Percentiles rank a stretch among this genome's conserved stretches.
phyloP scores from a whole-genome alignment of 2,113 vertebrate genomes.

The Campylomormyrus numenius region DNA sequence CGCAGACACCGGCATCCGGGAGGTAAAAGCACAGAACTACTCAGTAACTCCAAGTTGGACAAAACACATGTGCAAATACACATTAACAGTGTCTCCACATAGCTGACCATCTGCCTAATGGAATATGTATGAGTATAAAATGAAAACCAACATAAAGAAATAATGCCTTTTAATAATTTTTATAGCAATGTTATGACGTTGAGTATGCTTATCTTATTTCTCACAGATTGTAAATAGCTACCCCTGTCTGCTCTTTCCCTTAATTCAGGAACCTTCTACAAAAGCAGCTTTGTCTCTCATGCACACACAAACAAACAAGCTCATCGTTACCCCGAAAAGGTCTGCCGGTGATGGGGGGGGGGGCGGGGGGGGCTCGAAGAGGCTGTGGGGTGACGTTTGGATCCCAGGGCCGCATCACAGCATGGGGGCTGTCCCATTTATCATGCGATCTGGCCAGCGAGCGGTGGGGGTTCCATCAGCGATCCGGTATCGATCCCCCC shows the following conservation, averaged over 20 bases:
- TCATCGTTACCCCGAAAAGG: neutral
- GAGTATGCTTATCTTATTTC: neutral
- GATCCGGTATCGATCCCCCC: constrained; percentile 95
- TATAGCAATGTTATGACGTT: neutral
- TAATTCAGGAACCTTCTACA: neutral
- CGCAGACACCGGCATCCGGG: neutral
- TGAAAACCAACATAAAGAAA: neutral
- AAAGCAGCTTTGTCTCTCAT: neutral
- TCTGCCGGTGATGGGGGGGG: constrained; percentile 37
- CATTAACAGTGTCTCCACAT: neutral
- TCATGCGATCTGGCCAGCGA: constrained; percentile 93
- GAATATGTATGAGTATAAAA: neutral
- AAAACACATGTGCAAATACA: neutral
- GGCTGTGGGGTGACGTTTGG: constrained; percentile 54
- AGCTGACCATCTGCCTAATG: neutral
- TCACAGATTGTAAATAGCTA: neutral
- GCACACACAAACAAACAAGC: neutral
- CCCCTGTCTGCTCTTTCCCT: neutral
- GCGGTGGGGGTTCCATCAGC: constrained; percentile 96
- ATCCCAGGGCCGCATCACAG: constrained; percentile 77
- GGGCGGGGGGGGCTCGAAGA: constrained; percentile 32
- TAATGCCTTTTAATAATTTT: neutral
- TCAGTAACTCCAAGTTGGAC: neutral
- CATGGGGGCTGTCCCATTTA: constrained; percentile 83
- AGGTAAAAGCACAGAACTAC: neutral